Percentiles rank a stretch among this genome's conserved stretches.
These are phyloP conservation scores for Galendromus occidentalis DNA, from an alignment of 1,140 invertebrate species.

Conservation along the genomic window DNA sequence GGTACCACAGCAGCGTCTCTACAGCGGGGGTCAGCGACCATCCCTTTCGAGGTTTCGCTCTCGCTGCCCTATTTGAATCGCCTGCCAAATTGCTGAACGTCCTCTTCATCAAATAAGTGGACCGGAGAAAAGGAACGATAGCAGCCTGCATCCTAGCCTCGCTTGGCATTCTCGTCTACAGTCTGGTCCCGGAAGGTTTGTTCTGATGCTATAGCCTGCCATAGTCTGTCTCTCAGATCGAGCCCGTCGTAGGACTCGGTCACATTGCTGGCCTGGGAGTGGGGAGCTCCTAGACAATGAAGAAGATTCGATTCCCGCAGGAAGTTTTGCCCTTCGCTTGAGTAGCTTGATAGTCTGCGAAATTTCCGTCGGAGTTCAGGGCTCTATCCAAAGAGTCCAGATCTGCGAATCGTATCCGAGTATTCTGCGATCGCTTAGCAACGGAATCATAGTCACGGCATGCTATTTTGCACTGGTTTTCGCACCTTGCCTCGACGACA, in stretches of 20 bases:
- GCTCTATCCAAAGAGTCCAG: neutral
- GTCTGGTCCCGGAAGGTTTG: neutral
- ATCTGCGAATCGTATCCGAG: neutral
- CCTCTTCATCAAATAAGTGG: neutral
- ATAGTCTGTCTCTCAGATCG: too few species aligned
- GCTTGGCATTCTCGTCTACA: neutral
- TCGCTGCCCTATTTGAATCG: neutral
- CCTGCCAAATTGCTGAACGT: neutral
- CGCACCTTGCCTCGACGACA: neutral
- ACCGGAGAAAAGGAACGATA: neutral
- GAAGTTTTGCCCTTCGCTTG: neutral
- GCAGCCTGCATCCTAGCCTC: neutral
- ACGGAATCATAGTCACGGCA: neutral
- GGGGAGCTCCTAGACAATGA: too few species aligned
- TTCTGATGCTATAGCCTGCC: too few species aligned
- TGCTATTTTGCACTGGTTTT: neutral
- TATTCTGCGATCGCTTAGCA: neutral
- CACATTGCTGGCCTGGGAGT: too few species aligned
- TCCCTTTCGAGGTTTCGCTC: neutral
- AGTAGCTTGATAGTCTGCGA: neutral
- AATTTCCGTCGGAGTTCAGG: neutral
- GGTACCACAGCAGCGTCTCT: neutral
- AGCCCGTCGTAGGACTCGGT: too few species aligned
- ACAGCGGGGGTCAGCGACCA: neutral
- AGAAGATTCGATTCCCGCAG: neutral